phyloP scores from a whole-genome alignment of 2,113 vertebrate genomes.

The Shinisaurus crocodilurus region DNA sequence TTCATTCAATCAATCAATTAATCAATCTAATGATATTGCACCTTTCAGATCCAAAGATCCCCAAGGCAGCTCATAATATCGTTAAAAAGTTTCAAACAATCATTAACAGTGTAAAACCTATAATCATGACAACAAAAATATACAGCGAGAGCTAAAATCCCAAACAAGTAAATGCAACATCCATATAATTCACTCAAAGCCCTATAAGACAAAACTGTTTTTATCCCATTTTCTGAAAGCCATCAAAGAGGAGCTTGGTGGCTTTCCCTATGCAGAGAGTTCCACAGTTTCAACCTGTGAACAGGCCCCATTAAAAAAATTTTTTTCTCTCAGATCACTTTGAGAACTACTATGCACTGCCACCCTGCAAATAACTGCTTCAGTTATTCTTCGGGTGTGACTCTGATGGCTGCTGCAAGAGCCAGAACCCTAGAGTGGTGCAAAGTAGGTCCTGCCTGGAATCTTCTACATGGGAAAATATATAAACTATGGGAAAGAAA shows the following conservation, averaged over 20 bases:
- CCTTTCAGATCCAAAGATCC: background rate
- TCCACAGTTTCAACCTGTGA: background rate
- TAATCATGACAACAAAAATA: background rate
- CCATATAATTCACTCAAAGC: background rate
- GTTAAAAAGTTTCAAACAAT: background rate
- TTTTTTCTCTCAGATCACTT: background rate
- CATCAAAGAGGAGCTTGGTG: background rate
- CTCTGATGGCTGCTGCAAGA: background rate
- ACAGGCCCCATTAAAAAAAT: background rate
- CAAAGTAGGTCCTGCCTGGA: background rate
- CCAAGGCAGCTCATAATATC: background rate
- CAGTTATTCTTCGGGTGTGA: background rate
- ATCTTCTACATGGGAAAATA: background rate
- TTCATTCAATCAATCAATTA: background rate
- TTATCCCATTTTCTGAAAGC: background rate
- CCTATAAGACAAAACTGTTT: background rate
- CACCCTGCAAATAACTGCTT: background rate
- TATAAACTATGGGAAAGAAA: background rate
- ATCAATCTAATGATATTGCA: background rate
- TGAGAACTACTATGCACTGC: background rate
- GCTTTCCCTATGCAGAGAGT: background rate
- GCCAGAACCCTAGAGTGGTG: background rate
- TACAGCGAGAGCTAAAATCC: background rate
- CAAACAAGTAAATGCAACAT: background rate
- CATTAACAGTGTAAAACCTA: background rate